Conservation (phyloP, 2,113 vertebrate genomes). For the Hypanus sabinus region DNA sequence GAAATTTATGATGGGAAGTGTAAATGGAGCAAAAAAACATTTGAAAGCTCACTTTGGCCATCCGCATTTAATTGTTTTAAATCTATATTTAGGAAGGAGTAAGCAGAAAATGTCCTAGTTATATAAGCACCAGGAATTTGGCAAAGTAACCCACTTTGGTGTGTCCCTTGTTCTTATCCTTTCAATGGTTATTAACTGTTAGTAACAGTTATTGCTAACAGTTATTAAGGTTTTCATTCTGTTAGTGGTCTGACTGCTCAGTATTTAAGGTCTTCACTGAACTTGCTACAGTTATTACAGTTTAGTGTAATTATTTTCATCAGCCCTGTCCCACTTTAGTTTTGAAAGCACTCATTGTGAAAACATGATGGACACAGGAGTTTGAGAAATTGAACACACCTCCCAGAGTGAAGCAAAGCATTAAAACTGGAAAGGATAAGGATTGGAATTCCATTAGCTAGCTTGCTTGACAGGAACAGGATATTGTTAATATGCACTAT, state of each 20-base stretch:
- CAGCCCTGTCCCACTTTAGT: conserved; percentile 3
- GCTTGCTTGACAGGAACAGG: neutral
- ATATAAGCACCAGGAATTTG: neutral
- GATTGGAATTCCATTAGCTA: conserved; percentile 19
- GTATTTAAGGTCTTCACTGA: conserved; percentile 16
- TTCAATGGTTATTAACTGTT: no score
- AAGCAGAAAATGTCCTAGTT: neutral
- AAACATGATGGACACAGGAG: neutral
- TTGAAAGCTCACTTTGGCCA: neutral
- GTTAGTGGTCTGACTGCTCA: conserved; percentile 12
- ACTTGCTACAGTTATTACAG: conserved; percentile 9
- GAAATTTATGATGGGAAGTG: neutral
- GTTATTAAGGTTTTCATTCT: conserved; percentile 24
- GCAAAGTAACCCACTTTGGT: conserved; percentile 14
- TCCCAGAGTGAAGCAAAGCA: conserved; percentile 10
- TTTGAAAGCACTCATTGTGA: conserved; percentile 8
- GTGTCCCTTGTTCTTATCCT: neutral
- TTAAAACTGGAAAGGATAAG: neutral
- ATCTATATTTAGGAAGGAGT: neutral
- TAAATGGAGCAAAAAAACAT: neutral
- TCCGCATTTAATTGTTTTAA: neutral
- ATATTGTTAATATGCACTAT: conserved; percentile 19
- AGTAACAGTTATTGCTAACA: neutral
- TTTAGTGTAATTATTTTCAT: conserved; percentile 34
- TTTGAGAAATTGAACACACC: conserved; percentile 12